Percentiles rank a stretch among this genome's conserved stretches.
phyloP scores from a whole-genome alignment of 2,888 invertebrate genomes.

The Vandiemenella viatica region DNA sequence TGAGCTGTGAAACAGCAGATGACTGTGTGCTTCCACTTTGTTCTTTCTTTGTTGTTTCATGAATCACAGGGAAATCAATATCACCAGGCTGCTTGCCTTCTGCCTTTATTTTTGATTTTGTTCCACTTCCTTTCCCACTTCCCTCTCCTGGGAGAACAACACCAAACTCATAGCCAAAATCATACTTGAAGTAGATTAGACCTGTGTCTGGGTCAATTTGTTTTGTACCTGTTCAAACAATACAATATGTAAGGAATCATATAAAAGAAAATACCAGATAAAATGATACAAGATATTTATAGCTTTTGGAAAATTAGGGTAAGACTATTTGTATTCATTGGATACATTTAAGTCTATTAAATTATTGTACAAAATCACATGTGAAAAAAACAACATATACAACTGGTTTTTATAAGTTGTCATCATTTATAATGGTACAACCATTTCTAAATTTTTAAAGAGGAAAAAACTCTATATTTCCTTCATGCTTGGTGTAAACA shows the following conservation, averaged over 20 bases:
- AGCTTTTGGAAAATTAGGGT: neutral
- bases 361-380: neutral
- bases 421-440: no score
- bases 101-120: conserved; percentile 9
- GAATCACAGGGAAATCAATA: conserved; percentile 50
- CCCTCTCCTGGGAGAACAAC: conserved; percentile 53
- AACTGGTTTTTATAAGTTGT: no score
- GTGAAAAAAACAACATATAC: no score
- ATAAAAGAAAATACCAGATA: neutral
- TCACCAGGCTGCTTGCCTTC: conserved; percentile 39
- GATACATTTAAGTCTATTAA: neutral
- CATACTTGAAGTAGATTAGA: conserved; percentile 66
- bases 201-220: conserved; percentile 62
- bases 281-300: conserved; percentile 3
- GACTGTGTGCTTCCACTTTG: conserved; percentile 5
- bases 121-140: conserved; percentile 28
- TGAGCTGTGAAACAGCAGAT: conserved; percentile 24
- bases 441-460: no score
- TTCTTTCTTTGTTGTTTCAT: conserved; percentile 35
- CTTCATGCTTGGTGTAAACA: no score
- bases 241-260: neutral
- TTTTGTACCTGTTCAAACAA: conserved; percentile 43
- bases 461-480: no score
- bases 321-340: no score
- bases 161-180: conserved; percentile 66